Percentiles rank a stretch among this genome's conserved stretches.
Conservation (phyloP, 1,140 invertebrate genomes). For the Zaprionus gabonicus region DNA sequence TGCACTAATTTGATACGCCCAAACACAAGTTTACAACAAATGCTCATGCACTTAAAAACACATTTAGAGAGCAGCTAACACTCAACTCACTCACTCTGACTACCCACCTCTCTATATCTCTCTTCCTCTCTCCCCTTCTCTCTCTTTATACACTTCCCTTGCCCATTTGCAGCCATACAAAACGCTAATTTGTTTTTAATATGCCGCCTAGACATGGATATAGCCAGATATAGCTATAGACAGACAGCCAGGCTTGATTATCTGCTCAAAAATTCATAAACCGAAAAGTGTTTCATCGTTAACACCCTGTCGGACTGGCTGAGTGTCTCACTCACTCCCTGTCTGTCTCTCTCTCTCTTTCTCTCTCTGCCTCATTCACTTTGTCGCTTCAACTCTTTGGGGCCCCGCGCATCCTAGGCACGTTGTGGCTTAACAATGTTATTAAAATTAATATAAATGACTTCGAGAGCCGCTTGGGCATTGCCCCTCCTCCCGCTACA, state of each 20-base stretch:
- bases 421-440: constrained; percentile 73
- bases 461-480: constrained; percentile 37
- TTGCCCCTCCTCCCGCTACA: not conserved
- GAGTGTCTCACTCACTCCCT: not conserved
- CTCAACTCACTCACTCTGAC: not conserved
- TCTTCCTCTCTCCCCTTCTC: not conserved
- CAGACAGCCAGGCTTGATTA: constrained; percentile 56
- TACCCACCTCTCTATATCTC: not conserved
- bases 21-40: constrained; percentile 19
- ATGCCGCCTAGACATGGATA: constrained; percentile 44
- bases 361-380: not conserved
- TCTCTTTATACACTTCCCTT: not conserved
- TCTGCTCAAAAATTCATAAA: constrained; percentile 71
- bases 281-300: constrained; percentile 78
- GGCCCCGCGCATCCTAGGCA: constrained; percentile 30
- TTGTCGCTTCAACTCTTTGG: not conserved
- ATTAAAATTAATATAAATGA: constrained; percentile 83
- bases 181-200: constrained; percentile 81
- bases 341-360: not conserved
- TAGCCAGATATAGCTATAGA: constrained; percentile 9
- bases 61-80: constrained; percentile 25
- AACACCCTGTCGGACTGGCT: constrained; percentile 52
- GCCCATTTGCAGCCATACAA: constrained; percentile 33
- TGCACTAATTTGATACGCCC: constrained; percentile 49
- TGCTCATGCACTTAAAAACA: constrained; percentile 57